Percentiles rank a stretch among this genome's conserved stretches.
Conservation (phyloP, 2,888 invertebrate species). For the Diabrotica balteata region DNA sequence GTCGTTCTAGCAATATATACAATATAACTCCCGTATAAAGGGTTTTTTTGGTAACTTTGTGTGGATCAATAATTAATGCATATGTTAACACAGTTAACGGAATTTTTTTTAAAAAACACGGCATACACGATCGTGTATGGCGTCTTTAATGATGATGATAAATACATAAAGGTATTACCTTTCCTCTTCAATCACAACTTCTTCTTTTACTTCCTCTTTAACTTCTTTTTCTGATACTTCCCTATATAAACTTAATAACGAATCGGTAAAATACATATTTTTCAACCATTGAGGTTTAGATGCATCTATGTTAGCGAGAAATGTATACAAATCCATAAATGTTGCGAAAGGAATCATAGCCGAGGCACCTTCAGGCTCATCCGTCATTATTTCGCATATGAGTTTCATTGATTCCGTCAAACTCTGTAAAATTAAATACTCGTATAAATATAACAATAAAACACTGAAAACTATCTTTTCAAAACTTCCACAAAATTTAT, state of each 20-base stretch:
- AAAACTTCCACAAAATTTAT: too few species aligned
- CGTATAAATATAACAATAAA: too few species aligned
- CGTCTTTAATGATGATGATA: too few species aligned
- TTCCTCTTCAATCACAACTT: constrained; percentile 34
- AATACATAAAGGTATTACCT: constrained; percentile 15
- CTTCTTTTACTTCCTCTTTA: constrained; percentile 40
- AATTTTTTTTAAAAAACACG: too few species aligned
- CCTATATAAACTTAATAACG: constrained; percentile 49
- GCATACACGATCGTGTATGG: too few species aligned
- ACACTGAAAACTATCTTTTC: too few species aligned
- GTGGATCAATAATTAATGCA: too few species aligned
- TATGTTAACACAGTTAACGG: too few species aligned
- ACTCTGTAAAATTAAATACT: constrained; percentile 61
- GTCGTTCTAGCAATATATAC: too few species aligned
- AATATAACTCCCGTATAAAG: too few species aligned
- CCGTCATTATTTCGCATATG: constrained; percentile 81
- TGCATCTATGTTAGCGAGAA: constrained; percentile 67
- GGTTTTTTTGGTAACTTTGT: too few species aligned
- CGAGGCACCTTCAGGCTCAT: constrained; percentile 84
- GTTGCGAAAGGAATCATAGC: constrained; percentile 73
- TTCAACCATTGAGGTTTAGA: constrained; percentile 55
- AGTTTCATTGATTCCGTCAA: constrained; percentile 80
- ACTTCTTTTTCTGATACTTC: constrained; percentile 41
- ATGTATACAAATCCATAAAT: constrained; percentile 68
- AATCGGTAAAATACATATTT: constrained; percentile 55